Conservation (phyloP, 2,888 invertebrate species). For the Taenaris catops region DNA sequence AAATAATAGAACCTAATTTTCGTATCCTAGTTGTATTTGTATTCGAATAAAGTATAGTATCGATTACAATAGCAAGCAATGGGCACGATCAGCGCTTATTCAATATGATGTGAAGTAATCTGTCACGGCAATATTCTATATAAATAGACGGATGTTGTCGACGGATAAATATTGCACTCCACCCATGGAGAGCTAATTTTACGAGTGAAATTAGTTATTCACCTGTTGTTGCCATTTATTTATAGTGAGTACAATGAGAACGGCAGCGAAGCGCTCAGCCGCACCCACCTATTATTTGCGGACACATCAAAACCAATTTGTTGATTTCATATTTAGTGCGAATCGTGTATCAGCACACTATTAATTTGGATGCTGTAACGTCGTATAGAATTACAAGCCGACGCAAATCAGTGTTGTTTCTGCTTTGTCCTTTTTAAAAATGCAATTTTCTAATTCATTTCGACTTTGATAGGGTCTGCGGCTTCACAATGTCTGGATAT, state of each 20-base stretch:
- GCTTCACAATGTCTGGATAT: too few relatives aligned
- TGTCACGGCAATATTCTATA: constrained; percentile 49
- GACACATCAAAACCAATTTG: constrained; percentile 54
- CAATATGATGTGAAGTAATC: constrained; percentile 39
- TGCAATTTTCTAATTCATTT: too few relatives aligned
- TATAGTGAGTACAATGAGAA: constrained; percentile 64
- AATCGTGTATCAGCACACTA: constrained; percentile 9
- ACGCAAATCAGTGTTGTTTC: not conserved
- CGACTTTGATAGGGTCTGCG: too few relatives aligned
- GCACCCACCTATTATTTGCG: constrained; percentile 64
- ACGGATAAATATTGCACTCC: constrained; percentile 73
- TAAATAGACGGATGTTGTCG: constrained; percentile 62
- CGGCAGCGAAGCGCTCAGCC: constrained; percentile 56
- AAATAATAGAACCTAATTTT: too few relatives aligned
- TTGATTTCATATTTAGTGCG: constrained; percentile 36
- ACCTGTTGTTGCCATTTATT: constrained; percentile 78
- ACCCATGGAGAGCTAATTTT: constrained; percentile 74
- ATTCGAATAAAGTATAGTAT: too few relatives aligned
- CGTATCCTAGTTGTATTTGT: too few relatives aligned
- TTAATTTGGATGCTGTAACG: constrained; percentile 6
- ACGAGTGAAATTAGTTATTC: constrained; percentile 78
- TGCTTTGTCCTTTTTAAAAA: not conserved
- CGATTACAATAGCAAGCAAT: constrained; percentile 20
- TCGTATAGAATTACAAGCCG: not conserved
- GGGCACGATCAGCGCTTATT: constrained; percentile 21